phyloP scores from a whole-genome alignment of 2,797 vertebrate species.

The Naso thynnoides region DNA sequence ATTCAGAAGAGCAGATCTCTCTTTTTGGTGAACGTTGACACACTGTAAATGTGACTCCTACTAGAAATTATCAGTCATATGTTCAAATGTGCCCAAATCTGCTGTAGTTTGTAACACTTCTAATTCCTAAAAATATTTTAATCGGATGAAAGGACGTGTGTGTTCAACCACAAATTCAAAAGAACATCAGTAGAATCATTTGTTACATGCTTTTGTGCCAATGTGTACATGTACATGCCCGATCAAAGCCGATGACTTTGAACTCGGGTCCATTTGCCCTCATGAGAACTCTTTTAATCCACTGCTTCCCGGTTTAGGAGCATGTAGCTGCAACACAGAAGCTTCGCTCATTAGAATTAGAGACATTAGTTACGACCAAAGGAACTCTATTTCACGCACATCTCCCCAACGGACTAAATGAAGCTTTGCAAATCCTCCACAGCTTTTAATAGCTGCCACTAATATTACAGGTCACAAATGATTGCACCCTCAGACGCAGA shows the following conservation, averaged over 20 bases:
- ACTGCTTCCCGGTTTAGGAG: constrained; percentile 76
- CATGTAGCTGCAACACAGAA: constrained; percentile 66
- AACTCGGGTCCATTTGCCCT: constrained; percentile 76
- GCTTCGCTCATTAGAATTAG: constrained; percentile 77
- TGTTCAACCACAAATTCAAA: constrained; percentile 32
- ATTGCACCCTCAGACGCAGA: constrained; percentile 74
- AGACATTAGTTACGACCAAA: constrained; percentile 84
- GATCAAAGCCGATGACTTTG: constrained; percentile 68
- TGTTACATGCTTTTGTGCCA: constrained; percentile 49
- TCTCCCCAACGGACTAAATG: constrained; percentile 81
- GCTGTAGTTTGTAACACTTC: constrained; percentile 24
- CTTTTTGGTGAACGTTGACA: constrained; percentile 32
- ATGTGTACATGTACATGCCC: constrained; percentile 43
- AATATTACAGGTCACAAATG: constrained; percentile 83
- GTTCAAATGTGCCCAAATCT: constrained; percentile 35
- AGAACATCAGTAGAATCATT: constrained; percentile 44
- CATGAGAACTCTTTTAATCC: constrained; percentile 75
- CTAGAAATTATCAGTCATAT: constrained; percentile 40
- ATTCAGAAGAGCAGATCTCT: constrained; percentile 25
- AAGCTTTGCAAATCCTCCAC: constrained; percentile 81
- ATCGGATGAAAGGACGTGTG: constrained; percentile 49
- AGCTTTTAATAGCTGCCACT: constrained; percentile 83
- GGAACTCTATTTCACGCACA: constrained; percentile 84
- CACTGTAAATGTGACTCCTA: constrained; percentile 30
- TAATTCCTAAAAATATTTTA: constrained; percentile 33